Evolutionary conservation across 2,888 invertebrate genomes (phyloP), one percentile per base, ranked within the genome.

Genomic region (Tromatobia lineatoria): DNA sequence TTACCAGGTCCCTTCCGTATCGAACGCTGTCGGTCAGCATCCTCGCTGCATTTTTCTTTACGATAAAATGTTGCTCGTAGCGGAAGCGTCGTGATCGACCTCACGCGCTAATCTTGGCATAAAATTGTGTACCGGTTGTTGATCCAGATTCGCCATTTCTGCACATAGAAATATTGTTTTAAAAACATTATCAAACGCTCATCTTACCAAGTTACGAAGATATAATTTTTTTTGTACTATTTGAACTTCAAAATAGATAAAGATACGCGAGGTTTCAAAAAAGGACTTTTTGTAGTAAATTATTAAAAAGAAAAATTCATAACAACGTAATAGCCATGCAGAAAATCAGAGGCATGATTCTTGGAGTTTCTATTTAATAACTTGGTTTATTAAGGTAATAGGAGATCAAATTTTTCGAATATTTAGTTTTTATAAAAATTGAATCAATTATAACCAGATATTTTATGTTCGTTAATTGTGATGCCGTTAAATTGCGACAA

Each of bases 51-150:
- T 18, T 42, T 38, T 74, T 69, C 45, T 75, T 45, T 83, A 83
- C 73, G 59, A 73, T 2, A 80, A 59, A 13, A 70, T 29, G 80
- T 67, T 78, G 82, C 38, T 77, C 61, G 80, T 38, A 29, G 83
- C 29, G 45, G 61, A 57, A 59, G 50, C 47, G 8, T 89, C 88
- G 71, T 76, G 87, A 20, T 93, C 93, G 20, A 90, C 91, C 86
- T 93, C 93, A 13, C 92, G 90, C 45, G 91, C 92, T 66, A 93
- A 85, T 85, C 92, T 89, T n/a, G 93, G 93, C 11, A 90, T 91
- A 87, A 93, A 93, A 64, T 91, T 90, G 50, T 87, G 86, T 45
- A 79, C 83, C 71, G 89, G 87, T 78, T 89, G 86, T 82, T 87
- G 85, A 42, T 87, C 88, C 59, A 88, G 86, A 76, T 83, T 50